Evolutionary conservation across 2,113 vertebrate species (phyloP), one percentile per base, ranked within the genome.

Genomic region (Stegastes partitus): DNA sequence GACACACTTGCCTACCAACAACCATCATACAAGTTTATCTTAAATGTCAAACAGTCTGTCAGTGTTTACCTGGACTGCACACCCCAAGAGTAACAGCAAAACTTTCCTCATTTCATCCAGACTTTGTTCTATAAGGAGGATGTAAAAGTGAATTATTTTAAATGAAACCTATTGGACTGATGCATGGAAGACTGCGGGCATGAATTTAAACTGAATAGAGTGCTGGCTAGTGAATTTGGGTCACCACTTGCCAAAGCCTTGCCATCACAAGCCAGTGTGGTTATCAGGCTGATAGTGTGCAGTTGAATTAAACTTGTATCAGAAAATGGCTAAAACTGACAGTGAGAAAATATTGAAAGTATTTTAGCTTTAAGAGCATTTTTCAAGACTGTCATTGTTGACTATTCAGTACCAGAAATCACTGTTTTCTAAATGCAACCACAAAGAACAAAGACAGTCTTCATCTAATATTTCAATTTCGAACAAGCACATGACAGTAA

Each of bases 91-190:
- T 31, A 99, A 95, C 54, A 99, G 91, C 51, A 99, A 88, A 5
- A 99, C 88, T 74, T 96, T 98, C 92, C 96, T 97, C 79, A 97
- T 89, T 93, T 99, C 97, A 87, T 97, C 96, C 77, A 97, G 95
- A 91, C 95, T 96, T 95, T 96, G 95, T 74, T 96, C 97, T 98
- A 89, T 68, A 82, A 84, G 45, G 59, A 77, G 42, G 39, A 70
- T 75, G 73, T 45, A 81, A 89, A 69, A 84, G 19, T 15, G n/a
- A 18, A 34, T 44, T 49, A 64, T 80, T 21, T 68, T 25, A 71
- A 28, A 59, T 26, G 14, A 23, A 53, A 78, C 18, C 19, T 54
- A 34, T 53, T 45, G 58, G 26, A 71, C 44, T 54, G 11, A 66
- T 31, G 59, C 11, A 53, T 1, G 26, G 53, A 71, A 51, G 56